These are phyloP conservation scores for Diplazon laetatorius DNA, from an alignment of 2,888 invertebrate genomes.

Conservation along the genomic window DNA sequence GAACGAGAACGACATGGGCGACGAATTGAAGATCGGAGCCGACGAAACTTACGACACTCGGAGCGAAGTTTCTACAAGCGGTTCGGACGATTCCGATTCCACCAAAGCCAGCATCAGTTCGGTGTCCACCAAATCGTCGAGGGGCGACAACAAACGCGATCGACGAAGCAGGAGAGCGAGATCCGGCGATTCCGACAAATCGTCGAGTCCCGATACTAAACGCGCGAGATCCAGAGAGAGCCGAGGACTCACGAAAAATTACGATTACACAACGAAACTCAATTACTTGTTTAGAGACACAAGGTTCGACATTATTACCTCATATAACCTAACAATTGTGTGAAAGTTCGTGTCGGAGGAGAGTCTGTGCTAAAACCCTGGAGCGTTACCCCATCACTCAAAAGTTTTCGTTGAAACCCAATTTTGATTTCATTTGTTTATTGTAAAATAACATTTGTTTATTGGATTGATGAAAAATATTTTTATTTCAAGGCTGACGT, in stretches of 20 bases:
- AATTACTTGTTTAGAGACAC: slow-evolving; percentile 98
- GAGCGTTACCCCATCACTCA: too few relatives aligned
- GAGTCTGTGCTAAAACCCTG: background rate
- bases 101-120: slow-evolving; percentile 91
- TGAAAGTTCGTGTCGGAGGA: background rate
- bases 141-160: slow-evolving; percentile 79
- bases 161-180: slow-evolving; percentile 77
- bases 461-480: too few relatives aligned
- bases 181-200: slow-evolving; percentile 76
- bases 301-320: slow-evolving; percentile 79
- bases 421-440: too few relatives aligned
- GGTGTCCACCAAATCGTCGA: slow-evolving; percentile 88
- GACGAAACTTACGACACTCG: slow-evolving; percentile 91
- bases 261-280: slow-evolving; percentile 94
- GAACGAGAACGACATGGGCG: slow-evolving; percentile 87
- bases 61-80: slow-evolving; percentile 94
- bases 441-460: too few relatives aligned
- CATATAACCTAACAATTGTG: slow-evolving; percentile 33
- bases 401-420: too few relatives aligned
- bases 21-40: slow-evolving; percentile 91
- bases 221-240: slow-evolving; percentile 80
- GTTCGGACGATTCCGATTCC: slow-evolving; percentile 85
- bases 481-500: too few relatives aligned
- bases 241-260: slow-evolving; percentile 86
- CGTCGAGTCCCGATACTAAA: slow-evolving; percentile 80